A percentile compares a stretch with the other conserved stretches of the same genome.
These are phyloP conservation scores for Lutjanus argentimaculatus DNA, from an alignment of 2,797 vertebrate species.

Conservation along the genomic window DNA sequence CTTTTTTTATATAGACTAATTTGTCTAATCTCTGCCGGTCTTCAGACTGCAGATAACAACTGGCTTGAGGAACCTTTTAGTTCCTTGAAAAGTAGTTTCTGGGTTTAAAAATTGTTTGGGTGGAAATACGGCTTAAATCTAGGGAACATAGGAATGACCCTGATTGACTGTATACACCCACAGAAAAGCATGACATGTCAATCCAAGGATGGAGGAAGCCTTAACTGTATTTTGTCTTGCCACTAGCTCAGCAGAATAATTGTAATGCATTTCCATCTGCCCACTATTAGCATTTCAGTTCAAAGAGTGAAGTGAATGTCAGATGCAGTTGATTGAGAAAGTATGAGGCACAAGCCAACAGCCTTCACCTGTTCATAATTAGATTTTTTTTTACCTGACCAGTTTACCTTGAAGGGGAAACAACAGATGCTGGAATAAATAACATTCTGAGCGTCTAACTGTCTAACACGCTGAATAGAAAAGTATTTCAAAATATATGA, in stretches of 20 bases:
- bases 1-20: too few species aligned
- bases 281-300: conserved; percentile 1
- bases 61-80: too few species aligned
- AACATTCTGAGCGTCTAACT: conserved; percentile 12
- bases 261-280: conserved; percentile 20
- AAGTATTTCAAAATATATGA: conserved; percentile 56
- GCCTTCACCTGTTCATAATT: conserved; percentile 1
- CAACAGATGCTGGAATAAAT: conserved; percentile 26
- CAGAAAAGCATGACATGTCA: conserved; percentile 7
- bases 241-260: conserved; percentile 6
- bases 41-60: too few species aligned
- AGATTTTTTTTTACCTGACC: conserved; percentile 17
- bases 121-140: not conserved
- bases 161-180: not conserved
- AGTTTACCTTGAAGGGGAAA: conserved; percentile 15
- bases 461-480: conserved; percentile 43
- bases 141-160: too few species aligned
- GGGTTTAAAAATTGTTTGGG: too few species aligned
- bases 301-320: conserved; percentile 26
- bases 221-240: conserved; percentile 17
- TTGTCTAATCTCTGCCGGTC: too few species aligned
- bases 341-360: conserved; percentile 24
- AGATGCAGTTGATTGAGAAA: conserved; percentile 27
- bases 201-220: conserved; percentile 6
- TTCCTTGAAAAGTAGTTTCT: too few species aligned